A percentile compares a stretch with the other conserved stretches of the same genome.
phyloP scores from a whole-genome alignment of 35 echinoderm and acorn worm genomes.

The Diadema setosum region DNA sequence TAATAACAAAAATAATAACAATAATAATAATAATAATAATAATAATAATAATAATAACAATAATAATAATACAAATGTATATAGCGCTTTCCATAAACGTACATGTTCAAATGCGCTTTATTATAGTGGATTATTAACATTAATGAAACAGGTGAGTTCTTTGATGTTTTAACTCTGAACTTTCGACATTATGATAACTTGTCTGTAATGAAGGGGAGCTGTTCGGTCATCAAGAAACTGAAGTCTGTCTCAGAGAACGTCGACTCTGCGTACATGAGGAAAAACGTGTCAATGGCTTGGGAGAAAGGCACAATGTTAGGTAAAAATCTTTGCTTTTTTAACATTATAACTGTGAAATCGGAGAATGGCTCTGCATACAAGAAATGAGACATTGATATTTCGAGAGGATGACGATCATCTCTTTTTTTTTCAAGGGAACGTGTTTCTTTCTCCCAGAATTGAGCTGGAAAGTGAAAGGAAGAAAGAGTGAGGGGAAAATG shows the following conservation, averaged over 20 bases:
- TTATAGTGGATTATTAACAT: background rate
- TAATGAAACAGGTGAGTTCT: background rate
- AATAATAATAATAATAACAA: background rate
- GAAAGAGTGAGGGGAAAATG: too few species aligned
- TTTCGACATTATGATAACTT: too few species aligned
- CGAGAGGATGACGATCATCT: too few species aligned
- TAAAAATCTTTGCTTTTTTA: background rate
- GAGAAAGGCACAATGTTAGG: conserved; percentile 26
- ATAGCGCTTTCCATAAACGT: too few species aligned
- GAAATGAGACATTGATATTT: too few species aligned
- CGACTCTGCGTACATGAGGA: background rate
- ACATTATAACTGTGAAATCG: too few species aligned
- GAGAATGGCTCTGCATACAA: too few species aligned
- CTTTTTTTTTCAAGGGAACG: too few species aligned
- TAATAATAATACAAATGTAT: too few species aligned
- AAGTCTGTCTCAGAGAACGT: conserved; percentile 18
- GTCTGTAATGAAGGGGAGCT: conserved; percentile 89
- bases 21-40: background rate
- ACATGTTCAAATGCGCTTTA: background rate
- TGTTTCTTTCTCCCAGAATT: too few species aligned
- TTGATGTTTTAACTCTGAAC: background rate
- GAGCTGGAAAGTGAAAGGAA: too few species aligned
- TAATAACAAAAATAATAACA: too few species aligned
- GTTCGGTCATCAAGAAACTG: conserved; percentile 61
- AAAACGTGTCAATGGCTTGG: conserved; percentile 14